Base-by-base conservation (phyloP, 2,113 vertebrate genomes). In the Callopanchax toddi region DNA sequence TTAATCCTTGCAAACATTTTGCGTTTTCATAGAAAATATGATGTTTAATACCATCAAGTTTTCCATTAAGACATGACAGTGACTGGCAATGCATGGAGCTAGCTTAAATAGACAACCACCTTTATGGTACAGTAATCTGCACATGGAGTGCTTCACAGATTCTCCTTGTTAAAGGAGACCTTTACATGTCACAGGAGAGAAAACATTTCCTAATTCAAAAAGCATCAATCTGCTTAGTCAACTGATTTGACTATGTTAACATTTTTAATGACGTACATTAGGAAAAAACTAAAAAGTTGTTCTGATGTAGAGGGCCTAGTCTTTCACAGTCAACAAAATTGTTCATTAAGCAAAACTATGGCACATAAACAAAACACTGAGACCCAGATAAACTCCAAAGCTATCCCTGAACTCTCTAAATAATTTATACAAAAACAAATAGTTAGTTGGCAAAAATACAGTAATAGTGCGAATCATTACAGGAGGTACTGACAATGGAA, bases 401-500 rank as follows among this genome's bases (percentile, higher is more conserved):
- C 20, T 16, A 26, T 44, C 1, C n/a, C n/a, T 44, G 56, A 58
- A 58, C 11, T 25, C 6, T 15, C 25, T 44, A 58, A 44, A 13
- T 44, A 62, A 68, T 69, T 62, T 55, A 22, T 18, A 40, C 12
- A 29, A 13, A 44, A 36, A 46, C 29, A 26, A 13, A 45, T 21
- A 37, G 45, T 64, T 26, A 50, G 8, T 17, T 53, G 29, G 78
- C 23, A 73, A 69, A 11, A 69, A 54, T 57, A 60, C 56, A 29
- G 68, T 66, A 75, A 37, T 63, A 71, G 73, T 84, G 60, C 67
- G 64, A 17, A 36, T 50, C 54, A 78, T 63, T 58, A 71, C 23
- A 55, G 61, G 22, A 78, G 22, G 70, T 71, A 75, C 55, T 49
- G 68, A 82, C 50, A 55, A 55, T 56, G 74, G 57, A 78, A 79